Base-by-base conservation (phyloP, 1,140 invertebrate genomes). In the Aphidius gifuensis region DNA sequence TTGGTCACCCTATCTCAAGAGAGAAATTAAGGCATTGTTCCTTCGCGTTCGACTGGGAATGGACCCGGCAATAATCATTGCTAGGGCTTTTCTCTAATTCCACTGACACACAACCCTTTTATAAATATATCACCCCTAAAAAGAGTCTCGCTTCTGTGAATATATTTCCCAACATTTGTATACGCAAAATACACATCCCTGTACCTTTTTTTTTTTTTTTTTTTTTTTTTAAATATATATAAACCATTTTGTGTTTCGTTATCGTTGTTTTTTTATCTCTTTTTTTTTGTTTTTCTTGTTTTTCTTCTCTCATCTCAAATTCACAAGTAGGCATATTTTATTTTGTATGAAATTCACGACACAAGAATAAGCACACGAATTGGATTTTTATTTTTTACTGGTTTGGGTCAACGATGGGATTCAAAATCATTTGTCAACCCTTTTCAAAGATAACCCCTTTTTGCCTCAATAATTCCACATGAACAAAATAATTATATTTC, bases 71-170 rank as follows among this genome's bases (percentile, higher is more conserved):
- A 72, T 76, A 71, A 74, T 76, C 69, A 66, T 63, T 50, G 58
- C 62, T 61, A 67, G 23, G 23, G 11, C 46, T 32, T 50, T 65
- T 68, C 69, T 74, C 70, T 73, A 74, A 76, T 75, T 75, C 68
- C 38, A 40, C 23, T 66, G 64, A 57, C 65, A 64, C 69, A 32
- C 23, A 70, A 76, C 71, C 71, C 72, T 69, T 71, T 68, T 64
- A 68, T 72, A 69, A 68, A 68, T 69, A 71, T 74, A 73, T 73
- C 73, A 66, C 62, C 70, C 62, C 32, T 53, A 7, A 38, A 38
- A 23, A 38, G 11, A 39, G 32, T 53, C 39, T 53, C 50, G 50
- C 39, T 53, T 53, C 50, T 32, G 23, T 32, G 23, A 32, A 32
- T 32, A 32, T 32, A 32, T 65, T 40, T 42, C 9, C 39, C 59